A percentile compares a stretch with the other conserved stretches of the same genome.
These are phyloP conservation scores for Myotis lucifugus DNA, from an alignment of 2,113 vertebrate species.

Conservation along the genomic window DNA sequence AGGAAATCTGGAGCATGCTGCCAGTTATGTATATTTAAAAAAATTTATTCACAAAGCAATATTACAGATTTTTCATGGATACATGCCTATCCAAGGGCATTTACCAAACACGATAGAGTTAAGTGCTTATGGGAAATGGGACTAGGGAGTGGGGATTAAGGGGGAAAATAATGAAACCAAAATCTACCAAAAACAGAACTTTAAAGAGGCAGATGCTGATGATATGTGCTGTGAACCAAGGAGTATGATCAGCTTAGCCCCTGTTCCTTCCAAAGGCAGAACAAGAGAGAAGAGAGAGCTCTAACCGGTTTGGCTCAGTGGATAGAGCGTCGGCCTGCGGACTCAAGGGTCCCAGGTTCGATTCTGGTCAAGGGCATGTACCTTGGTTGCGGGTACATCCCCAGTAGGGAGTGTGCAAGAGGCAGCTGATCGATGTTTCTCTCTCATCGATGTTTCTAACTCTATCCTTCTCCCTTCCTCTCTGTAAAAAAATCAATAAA, in stretches of 20 bases:
- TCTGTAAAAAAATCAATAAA: no score
- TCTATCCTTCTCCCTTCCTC: no score
- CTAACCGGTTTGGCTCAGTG: no score
- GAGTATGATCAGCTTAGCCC: neutral
- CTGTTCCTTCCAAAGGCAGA: neutral
- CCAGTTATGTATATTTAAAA: constrained; percentile 41
- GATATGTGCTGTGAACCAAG: neutral
- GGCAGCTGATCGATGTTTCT: no score
- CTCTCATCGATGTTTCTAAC: no score
- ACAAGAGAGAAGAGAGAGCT: neutral
- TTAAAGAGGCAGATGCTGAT: neutral
- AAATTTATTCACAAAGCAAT: constrained; percentile 45
- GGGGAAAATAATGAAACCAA: constrained; percentile 36
- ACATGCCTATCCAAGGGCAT: neutral
- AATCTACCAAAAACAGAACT: constrained; percentile 18
- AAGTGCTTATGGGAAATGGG: constrained; percentile 40
- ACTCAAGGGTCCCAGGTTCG: no score
- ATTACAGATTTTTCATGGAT: constrained; percentile 2
- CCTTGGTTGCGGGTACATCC: no score
- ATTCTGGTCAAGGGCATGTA: no score
- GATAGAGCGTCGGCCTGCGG: no score
- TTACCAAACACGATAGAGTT: constrained; percentile 26
- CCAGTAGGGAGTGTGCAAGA: no score
- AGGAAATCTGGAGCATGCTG: neutral
- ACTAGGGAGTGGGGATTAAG: neutral